Evolutionary conservation across 2,888 invertebrate genomes (phyloP).

Genomic region (Cryptus armator): DNA sequence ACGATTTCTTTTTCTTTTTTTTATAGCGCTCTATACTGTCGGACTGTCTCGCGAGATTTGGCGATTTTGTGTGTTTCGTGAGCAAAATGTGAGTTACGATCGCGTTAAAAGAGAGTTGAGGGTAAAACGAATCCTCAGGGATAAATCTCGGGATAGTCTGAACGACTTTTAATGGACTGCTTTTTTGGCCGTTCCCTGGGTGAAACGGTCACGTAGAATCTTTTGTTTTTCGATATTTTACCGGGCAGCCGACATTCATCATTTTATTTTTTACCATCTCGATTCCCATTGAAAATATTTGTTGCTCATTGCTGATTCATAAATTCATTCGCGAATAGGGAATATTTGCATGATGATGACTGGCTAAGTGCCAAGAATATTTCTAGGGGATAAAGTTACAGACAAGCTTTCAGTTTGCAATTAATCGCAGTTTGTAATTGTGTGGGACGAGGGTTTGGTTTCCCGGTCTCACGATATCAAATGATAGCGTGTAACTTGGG

Average conservation of each 20-base stretch:
- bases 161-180: constrained; percentile 5
- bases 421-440: constrained; percentile 25
- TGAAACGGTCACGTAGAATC: not conserved
- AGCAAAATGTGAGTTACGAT: constrained; percentile 1
- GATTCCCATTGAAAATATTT: too few relatives aligned
- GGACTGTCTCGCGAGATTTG: constrained; percentile 1
- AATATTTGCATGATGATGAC: not conserved
- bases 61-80: not conserved
- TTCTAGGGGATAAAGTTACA: too few relatives aligned
- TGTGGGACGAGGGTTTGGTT: constrained; percentile 9
- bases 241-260: too few relatives aligned
- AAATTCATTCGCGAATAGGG: not conserved
- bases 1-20: not conserved
- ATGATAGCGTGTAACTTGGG: not conserved
- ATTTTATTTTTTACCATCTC: too few relatives aligned
- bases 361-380: not conserved
- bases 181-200: not conserved
- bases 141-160: not conserved
- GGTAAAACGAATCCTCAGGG: not conserved
- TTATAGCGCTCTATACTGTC: not conserved
- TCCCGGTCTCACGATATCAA: not conserved
- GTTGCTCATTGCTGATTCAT: too few relatives aligned
- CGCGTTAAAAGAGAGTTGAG: not conserved
- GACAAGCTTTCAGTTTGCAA: constrained; percentile 26
- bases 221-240: not conserved